Percentiles rank a stretch among this genome's conserved stretches.
These are phyloP conservation scores for Mimumesa dahlbomi DNA, from an alignment of 2,888 invertebrate genomes.

Conservation along the genomic window DNA sequence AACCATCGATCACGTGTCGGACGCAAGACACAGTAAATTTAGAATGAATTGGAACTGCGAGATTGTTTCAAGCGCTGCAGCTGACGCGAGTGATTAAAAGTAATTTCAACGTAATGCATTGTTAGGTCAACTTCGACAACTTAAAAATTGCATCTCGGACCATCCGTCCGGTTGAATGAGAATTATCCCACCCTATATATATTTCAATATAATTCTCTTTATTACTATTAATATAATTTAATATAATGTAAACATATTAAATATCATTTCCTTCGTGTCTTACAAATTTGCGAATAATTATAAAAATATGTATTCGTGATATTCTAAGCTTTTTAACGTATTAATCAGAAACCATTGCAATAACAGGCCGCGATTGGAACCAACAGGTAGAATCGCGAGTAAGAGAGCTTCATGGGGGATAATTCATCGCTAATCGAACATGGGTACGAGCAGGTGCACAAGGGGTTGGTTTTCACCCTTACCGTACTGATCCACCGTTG, in stretches of 20 bases:
- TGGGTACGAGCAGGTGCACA: conserved; percentile 68
- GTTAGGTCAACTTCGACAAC: conserved; percentile 11
- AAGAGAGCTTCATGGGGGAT: conserved; percentile 57
- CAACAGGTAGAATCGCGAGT: conserved; percentile 67
- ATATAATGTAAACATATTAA: not conserved
- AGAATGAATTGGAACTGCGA: conserved; percentile 42
- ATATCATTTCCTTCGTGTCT: too few species aligned
- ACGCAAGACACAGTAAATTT: conserved; percentile 49
- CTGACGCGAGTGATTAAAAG: conserved; percentile 47
- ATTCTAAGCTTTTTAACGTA: not conserved
- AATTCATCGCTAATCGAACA: conserved; percentile 71
- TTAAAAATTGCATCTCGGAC: conserved; percentile 22
- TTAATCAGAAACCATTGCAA: conserved; percentile 16
- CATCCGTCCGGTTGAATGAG: not conserved
- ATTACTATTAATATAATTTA: too few species aligned
- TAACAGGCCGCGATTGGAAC: conserved; percentile 41
- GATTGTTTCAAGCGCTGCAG: conserved; percentile 29
- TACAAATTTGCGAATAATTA: too few species aligned
- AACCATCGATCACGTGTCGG: conserved; percentile 53
- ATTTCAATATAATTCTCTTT: too few species aligned
- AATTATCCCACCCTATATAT: too few species aligned
- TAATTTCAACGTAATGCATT: conserved; percentile 36
- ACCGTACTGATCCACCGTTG: conserved; percentile 45
- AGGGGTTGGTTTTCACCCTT: conserved; percentile 62
- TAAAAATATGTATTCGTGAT: too few species aligned